Evolutionary conservation across 92 coral and sea anemone species (phyloP).

Genomic region (Paramuricea clavata): DNA sequence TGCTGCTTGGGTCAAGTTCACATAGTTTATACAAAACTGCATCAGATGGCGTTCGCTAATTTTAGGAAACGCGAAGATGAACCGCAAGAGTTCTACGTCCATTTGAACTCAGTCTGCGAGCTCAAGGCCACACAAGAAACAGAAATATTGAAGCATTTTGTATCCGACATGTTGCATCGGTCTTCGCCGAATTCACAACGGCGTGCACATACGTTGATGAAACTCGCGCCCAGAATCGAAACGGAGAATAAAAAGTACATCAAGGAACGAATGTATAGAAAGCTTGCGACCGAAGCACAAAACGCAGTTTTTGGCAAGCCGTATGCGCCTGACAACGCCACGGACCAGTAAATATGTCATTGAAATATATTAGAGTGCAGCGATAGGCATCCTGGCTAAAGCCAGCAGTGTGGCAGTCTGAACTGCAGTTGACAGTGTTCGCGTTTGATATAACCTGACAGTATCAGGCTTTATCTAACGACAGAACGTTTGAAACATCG

Average conservation of each 20-base stretch:
- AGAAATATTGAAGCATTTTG: constrained; percentile 35
- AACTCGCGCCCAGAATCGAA: constrained; percentile 43
- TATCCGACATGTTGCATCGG: constrained; percentile 17
- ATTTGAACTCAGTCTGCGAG: constrained; percentile 43
- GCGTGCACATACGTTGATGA: constrained; percentile 36
- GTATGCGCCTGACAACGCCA: neutral
- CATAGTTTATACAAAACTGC: neutral
- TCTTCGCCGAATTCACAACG: constrained; percentile 42
- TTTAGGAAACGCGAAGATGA: neutral
- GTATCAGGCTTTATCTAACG: too few species aligned
- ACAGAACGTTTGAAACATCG: too few species aligned
- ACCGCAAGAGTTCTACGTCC: constrained; percentile 13
- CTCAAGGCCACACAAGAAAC: constrained; percentile 33
- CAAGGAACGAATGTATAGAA: constrained; percentile 42
- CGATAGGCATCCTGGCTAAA: neutral
- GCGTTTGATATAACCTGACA: neutral
- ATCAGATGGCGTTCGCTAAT: constrained; percentile 19
- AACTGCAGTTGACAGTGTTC: too few species aligned
- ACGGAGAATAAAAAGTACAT: constrained; percentile 43
- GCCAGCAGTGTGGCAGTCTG: neutral
- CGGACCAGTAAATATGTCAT: neutral
- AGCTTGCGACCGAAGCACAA: constrained; percentile 33
- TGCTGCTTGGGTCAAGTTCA: neutral
- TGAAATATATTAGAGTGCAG: neutral
- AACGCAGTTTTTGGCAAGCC: constrained; percentile 43